Conservation (phyloP, 2,797 vertebrate genomes). For the Chelmon rostratus region DNA sequence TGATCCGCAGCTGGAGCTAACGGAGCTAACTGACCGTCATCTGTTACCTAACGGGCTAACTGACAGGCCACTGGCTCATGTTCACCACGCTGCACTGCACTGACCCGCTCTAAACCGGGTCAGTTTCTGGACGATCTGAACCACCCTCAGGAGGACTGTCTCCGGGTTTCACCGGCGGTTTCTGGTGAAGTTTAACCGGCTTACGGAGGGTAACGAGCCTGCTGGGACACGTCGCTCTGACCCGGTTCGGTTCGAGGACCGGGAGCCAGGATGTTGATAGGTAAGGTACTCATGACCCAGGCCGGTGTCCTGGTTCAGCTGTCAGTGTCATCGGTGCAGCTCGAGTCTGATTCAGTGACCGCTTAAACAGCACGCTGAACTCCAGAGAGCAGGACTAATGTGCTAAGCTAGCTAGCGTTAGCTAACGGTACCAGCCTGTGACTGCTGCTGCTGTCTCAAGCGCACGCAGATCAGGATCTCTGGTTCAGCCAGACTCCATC, state of each 20-base stretch:
- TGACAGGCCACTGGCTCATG: constrained; percentile 50
- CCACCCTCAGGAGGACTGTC: not conserved
- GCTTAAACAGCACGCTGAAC: not conserved
- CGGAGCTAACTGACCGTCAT: constrained; percentile 26
- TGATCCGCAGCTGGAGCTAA: not conserved
- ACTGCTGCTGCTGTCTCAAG: constrained; percentile 23
- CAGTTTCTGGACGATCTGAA: not conserved
- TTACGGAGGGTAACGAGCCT: not conserved
- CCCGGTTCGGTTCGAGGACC: constrained; percentile 42
- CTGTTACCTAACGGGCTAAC: constrained; percentile 39
- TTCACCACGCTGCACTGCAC: constrained; percentile 17
- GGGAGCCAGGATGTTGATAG: constrained; percentile 73
- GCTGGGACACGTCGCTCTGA: constrained; percentile 12
- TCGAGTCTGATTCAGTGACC: not conserved
- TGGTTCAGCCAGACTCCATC: constrained; percentile 1
- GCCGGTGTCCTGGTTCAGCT: constrained; percentile 2
- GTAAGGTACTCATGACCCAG: constrained; percentile 49
- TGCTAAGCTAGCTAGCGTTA: constrained; percentile 33
- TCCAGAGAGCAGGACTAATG: constrained; percentile 6
- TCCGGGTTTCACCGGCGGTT: not conserved
- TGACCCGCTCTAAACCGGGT: not conserved
- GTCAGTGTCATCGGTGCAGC: not conserved
- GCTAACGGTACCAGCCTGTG: constrained; percentile 60
- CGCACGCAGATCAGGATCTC: not conserved
- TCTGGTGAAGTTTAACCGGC: not conserved